phyloP scores from a whole-genome alignment of 2,888 invertebrate genomes.

The Saturnia japonica region DNA sequence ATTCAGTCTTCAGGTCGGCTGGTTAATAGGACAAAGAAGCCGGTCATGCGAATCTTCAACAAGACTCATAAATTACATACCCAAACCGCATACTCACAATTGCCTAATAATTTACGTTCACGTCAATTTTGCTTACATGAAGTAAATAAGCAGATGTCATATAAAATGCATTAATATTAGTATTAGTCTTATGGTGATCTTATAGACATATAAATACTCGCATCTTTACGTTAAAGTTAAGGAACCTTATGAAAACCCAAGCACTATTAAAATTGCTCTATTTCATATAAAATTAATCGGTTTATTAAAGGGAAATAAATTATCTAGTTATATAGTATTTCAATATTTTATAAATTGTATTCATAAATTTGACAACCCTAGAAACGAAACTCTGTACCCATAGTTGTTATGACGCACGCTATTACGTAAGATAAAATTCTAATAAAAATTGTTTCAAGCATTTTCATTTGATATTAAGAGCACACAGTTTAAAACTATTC shows the following conservation, averaged over 20 bases:
- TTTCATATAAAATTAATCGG: background rate
- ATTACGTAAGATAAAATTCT: background rate
- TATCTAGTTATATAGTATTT: background rate
- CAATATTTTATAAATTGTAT: background rate
- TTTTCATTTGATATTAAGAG: constrained; percentile 11
- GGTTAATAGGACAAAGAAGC: constrained; percentile 65
- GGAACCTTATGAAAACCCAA: background rate
- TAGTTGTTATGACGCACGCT: background rate
- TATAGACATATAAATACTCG: background rate
- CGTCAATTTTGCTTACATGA: background rate
- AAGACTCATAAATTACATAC: constrained; percentile 13
- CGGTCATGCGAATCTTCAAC: constrained; percentile 48
- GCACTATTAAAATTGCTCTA: background rate
- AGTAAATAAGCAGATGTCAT: background rate
- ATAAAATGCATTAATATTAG: background rate
- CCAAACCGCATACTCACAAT: constrained; percentile 13
- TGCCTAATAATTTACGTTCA: constrained; percentile 5
- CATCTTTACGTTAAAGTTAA: background rate
- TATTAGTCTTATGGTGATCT: too few species aligned
- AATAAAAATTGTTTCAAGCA: constrained; percentile 4
- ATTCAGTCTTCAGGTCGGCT: constrained; percentile 51
- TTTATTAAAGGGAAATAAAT: background rate
- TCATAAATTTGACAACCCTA: background rate
- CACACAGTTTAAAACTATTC: constrained; percentile 12
- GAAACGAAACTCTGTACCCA: background rate